Evolutionary conservation across 1,140 invertebrate genomes (phyloP).

Genomic region (Drosophila willistoni): DNA sequence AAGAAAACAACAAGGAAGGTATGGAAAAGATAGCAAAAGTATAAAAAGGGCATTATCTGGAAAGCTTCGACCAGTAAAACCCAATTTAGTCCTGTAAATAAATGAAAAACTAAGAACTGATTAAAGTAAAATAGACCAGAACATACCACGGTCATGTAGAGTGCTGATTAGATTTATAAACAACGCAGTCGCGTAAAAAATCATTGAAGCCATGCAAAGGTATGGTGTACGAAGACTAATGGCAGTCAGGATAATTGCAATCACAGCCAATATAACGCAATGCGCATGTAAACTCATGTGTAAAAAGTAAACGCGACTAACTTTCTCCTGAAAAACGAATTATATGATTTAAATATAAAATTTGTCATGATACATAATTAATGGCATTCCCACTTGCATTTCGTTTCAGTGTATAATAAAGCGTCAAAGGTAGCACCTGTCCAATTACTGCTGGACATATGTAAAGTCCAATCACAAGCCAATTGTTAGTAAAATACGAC

Average conservation of each 20-base stretch:
- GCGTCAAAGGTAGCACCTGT: constrained; percentile 59
- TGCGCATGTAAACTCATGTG: constrained; percentile 75
- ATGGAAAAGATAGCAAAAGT: constrained; percentile 86
- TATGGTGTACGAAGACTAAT: constrained; percentile 69
- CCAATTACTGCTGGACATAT: constrained; percentile 84
- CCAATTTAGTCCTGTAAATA: constrained; percentile 74
- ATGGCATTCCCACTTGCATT: constrained; percentile 57
- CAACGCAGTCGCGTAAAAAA: constrained; percentile 67
- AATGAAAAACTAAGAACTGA: not conserved
- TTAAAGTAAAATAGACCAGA: constrained; percentile 77
- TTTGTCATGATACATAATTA: not conserved
- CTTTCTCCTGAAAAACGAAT: constrained; percentile 40
- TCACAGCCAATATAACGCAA: constrained; percentile 55
- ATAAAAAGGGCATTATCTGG: constrained; percentile 83
- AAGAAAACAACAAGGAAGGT: constrained; percentile 88
- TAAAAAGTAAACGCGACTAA: constrained; percentile 63
- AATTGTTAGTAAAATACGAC: constrained; percentile 88
- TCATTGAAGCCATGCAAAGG: constrained; percentile 66
- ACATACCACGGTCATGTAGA: constrained; percentile 82
- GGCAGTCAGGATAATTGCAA: constrained; percentile 59
- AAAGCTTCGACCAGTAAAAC: constrained; percentile 83
- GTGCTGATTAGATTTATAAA: constrained; percentile 65
- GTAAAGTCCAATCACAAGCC: constrained; percentile 86
- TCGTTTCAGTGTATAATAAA: constrained; percentile 82
- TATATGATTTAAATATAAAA: not conserved